A percentile compares a stretch with the other conserved stretches of the same genome.
phyloP scores from a whole-genome alignment of 2,797 vertebrate species.

The Lepus townsendii region DNA sequence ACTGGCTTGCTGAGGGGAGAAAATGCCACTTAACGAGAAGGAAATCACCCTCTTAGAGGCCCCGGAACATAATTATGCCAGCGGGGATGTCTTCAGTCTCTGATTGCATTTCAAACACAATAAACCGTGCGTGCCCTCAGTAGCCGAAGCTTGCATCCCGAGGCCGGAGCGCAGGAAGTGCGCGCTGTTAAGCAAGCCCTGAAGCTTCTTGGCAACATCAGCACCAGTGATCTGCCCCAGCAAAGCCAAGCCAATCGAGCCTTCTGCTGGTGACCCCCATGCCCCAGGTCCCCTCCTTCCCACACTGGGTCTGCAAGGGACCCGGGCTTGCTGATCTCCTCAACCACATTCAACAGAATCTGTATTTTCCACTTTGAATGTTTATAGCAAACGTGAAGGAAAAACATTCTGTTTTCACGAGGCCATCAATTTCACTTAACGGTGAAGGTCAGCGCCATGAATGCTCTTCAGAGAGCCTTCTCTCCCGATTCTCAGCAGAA shows the following conservation, averaged over 20 bases:
- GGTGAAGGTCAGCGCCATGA: slow-evolving; percentile 60
- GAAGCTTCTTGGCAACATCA: not conserved
- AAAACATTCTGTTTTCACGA: slow-evolving; percentile 63
- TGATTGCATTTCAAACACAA: not conserved
- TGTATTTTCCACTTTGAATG: slow-evolving; percentile 81
- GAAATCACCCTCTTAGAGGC: not conserved
- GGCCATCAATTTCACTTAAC: slow-evolving; percentile 72
- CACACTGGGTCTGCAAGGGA: not conserved
- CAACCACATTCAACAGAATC: slow-evolving; percentile 69
- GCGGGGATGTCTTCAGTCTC: not conserved
- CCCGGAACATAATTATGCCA: not conserved
- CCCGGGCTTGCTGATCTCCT: slow-evolving; percentile 43
- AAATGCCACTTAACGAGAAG: slow-evolving; percentile 3
- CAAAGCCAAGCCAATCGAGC: not conserved
- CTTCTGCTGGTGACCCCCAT: not conserved
- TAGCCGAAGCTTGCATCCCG: not conserved
- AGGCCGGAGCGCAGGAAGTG: not conserved
- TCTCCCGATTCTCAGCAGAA: slow-evolving; percentile 39
- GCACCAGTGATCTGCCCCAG: not conserved
- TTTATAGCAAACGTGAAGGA: slow-evolving; percentile 73
- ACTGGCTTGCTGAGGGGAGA: not conserved
- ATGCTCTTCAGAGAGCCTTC: slow-evolving; percentile 15
- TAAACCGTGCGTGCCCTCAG: not conserved
- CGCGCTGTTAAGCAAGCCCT: not conserved
- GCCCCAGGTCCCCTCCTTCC: not conserved